Base-by-base conservation (phyloP, 2,797 vertebrate genomes). In the Malacoraja senta region DNA sequence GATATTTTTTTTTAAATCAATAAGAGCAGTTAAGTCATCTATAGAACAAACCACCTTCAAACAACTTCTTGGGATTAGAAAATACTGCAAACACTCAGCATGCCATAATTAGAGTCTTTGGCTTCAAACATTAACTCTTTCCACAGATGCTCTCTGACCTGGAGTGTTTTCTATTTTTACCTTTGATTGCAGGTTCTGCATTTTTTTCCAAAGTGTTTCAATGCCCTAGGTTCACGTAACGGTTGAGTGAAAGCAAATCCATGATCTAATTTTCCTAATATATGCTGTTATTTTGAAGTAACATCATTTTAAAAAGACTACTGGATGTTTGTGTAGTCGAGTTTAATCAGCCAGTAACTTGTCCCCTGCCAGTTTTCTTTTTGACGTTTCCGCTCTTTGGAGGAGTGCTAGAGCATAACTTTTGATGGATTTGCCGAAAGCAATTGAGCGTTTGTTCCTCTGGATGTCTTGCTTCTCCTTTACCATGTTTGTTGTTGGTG, bases 381-480 rank as follows among this genome's bases (percentile, higher is more conserved):
- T 35, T 35, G 84, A n/a, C 63, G 65, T 88, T 35, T 88, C 84
- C 63, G 68, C 84, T 88, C 63, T 21, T 21, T 68, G 6, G 29
- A 86, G 61, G 29, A 88, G 29, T 88, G 84, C 17, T 35, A 35
- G n/a, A 35, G 63, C 84, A 24, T 88, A 63, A 68, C 65, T 68
- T 15, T 88, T 88, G 84, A 86, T 86, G 83, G 35, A 88, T 63
- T 35, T 88, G 84, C 84, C 9, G 84, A 35, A 88, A 88, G 63
- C 65, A 88, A 65, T 68, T 88, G 63, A 88, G 61, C 68, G 61
- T 63, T 63, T 68, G 32, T 17, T 65, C 15, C 29, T 65, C 84
- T 86, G 83, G 83, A 12, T 29, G 58, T 32, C 80, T 26, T 86
- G 83, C 12, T 61, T 86, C 61, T 7, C 10, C n/a, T 86, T 88